Evolutionary conservation across 2,797 vertebrate genomes (phyloP).

Genomic region (Mormyrops boulengeri): DNA sequence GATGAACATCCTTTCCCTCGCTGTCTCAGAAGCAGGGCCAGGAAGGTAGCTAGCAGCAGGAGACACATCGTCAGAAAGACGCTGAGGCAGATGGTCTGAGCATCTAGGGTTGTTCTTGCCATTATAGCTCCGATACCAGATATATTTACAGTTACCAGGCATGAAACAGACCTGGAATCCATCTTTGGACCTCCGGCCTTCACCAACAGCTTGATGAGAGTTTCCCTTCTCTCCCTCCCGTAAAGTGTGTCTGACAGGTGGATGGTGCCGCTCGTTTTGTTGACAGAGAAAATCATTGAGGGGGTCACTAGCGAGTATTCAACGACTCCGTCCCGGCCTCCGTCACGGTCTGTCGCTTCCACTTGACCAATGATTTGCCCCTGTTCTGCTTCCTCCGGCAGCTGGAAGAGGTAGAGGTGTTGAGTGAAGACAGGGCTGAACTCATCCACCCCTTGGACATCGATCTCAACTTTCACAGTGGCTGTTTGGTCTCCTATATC

Average conservation of each 20-base stretch:
- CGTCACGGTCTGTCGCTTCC: slow-evolving; percentile 76
- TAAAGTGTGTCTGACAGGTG: slow-evolving; percentile 64
- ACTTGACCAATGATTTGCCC: slow-evolving; percentile 74
- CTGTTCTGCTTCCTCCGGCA: slow-evolving; percentile 58
- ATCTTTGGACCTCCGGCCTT: slow-evolving; percentile 73
- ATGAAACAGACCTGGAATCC: slow-evolving; percentile 69
- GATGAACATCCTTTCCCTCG: slow-evolving; percentile 52
- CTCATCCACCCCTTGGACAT: slow-evolving; percentile 79
- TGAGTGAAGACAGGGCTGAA: slow-evolving; percentile 84
- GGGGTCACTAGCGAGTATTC: slow-evolving; percentile 68
- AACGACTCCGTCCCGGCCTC: slow-evolving; percentile 79
- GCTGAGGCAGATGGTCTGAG: slow-evolving; percentile 64
- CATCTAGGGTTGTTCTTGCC: slow-evolving; percentile 42
- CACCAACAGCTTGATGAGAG: slow-evolving; percentile 65
- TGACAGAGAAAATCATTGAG: slow-evolving; percentile 74
- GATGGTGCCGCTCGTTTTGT: slow-evolving; percentile 73
- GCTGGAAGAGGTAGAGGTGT: slow-evolving; percentile 72
- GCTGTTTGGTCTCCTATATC: slow-evolving; percentile 74
- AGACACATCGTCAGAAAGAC: slow-evolving; percentile 65
- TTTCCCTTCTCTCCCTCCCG: slow-evolving; percentile 45
- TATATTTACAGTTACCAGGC: slow-evolving; percentile 74
- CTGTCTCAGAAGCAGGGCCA: slow-evolving; percentile 62
- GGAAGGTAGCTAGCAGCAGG: slow-evolving; percentile 60
- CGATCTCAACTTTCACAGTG: slow-evolving; percentile 68
- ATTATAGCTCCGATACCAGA: slow-evolving; percentile 62